These are phyloP conservation scores for Tupaia tana DNA, from an alignment of 2,113 vertebrate species.

Conservation along the genomic window DNA sequence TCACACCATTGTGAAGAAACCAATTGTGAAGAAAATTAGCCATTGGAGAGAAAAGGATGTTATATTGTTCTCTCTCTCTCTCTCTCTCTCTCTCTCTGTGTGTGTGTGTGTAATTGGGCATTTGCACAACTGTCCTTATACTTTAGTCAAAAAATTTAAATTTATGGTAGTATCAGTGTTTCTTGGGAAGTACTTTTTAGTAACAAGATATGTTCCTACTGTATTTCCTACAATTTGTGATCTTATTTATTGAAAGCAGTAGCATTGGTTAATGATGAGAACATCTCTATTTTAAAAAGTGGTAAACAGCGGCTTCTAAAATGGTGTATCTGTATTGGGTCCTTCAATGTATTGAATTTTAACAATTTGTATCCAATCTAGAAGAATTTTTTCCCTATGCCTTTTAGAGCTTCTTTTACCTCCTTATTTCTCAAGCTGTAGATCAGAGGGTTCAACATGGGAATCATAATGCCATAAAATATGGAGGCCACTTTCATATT, in stretches of 20 bases:
- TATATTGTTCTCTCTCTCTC: background rate
- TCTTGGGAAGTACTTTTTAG: background rate
- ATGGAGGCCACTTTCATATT: no score
- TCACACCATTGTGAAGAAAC: background rate
- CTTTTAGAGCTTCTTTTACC: background rate
- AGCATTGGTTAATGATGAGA: background rate
- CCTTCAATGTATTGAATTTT: background rate
- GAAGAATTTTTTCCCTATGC: background rate
- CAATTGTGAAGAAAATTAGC: background rate
- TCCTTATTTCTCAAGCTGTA: conserved; percentile 8
- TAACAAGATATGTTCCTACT: background rate
- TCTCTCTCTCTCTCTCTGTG: no score
- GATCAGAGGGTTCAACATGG: background rate
- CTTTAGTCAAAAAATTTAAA: background rate
- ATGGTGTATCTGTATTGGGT: background rate
- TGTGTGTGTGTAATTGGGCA: background rate
- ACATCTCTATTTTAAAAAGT: background rate
- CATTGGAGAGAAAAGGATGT: background rate
- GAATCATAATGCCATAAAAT: background rate
- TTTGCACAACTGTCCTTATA: background rate
- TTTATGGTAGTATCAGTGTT: background rate
- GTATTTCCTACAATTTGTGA: background rate
- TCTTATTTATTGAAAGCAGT: background rate
- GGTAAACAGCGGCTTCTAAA: no score
- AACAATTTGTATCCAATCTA: background rate